These are phyloP conservation scores for Sesamia inferens DNA, from an alignment of 2,888 invertebrate species.

Conservation along the genomic window DNA sequence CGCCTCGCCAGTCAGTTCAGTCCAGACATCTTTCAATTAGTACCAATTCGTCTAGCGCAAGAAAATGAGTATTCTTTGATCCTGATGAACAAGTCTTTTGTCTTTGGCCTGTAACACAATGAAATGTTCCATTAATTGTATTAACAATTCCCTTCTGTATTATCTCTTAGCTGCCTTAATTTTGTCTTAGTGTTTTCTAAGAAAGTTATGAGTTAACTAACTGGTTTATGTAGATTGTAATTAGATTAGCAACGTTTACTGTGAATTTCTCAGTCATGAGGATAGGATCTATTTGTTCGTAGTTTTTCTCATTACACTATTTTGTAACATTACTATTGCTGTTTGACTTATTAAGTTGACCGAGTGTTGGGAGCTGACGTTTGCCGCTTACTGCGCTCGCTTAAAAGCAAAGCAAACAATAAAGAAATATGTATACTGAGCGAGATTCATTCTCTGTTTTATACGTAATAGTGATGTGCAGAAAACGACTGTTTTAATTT, in stretches of 20 bases:
- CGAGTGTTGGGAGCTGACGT: background rate
- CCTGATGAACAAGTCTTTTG: constrained; percentile 22
- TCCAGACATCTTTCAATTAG: constrained; percentile 39
- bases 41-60: constrained; percentile 23
- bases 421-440: background rate
- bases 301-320: no score
- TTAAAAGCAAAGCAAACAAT: background rate
- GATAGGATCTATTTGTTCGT: background rate
- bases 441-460: constrained; percentile 1
- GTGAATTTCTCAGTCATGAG: background rate
- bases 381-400: background rate
- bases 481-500: background rate
- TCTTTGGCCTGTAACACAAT: constrained; percentile 28
- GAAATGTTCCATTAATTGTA: constrained; percentile 28
- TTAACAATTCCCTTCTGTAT: constrained; percentile 20
- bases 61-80: constrained; percentile 42
- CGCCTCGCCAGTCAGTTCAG: constrained; percentile 7
- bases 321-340: background rate
- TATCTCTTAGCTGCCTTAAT: constrained; percentile 8
- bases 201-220: constrained; percentile 1
- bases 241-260: background rate
- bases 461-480: background rate
- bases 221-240: background rate
- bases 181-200: background rate
- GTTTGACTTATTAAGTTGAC: constrained; percentile 30